A percentile compares a stretch with the other conserved stretches of the same genome.
Evolutionary conservation across 2,888 invertebrate species (phyloP).

Genomic region (Cosmorhoe ocellata): DNA sequence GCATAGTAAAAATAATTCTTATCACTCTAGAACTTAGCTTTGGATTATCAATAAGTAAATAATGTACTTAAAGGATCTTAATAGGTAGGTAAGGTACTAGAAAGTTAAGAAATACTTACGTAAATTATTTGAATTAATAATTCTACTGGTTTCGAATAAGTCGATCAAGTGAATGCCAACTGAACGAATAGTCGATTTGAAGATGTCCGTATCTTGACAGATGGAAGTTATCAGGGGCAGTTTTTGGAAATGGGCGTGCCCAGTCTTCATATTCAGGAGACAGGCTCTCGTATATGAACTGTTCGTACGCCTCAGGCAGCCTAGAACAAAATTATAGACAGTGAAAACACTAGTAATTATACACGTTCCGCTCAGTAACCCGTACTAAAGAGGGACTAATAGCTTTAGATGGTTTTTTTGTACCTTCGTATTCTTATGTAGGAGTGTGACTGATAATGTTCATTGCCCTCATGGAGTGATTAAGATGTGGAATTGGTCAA

Average conservation of each 20-base stretch:
- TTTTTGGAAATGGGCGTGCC: slow-evolving; percentile 89
- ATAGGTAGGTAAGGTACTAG: too few species aligned
- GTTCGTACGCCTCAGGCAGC: slow-evolving; percentile 72
- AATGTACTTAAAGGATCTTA: neutral
- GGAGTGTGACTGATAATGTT: too few species aligned
- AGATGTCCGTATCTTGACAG: slow-evolving; percentile 90
- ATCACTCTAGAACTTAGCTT: slow-evolving; percentile 3
- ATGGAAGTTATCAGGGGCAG: slow-evolving; percentile 85
- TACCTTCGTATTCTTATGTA: too few species aligned
- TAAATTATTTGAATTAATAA: too few species aligned
- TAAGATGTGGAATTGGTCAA: too few species aligned
- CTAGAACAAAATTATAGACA: slow-evolving; percentile 40
- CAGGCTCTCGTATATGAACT: slow-evolving; percentile 69
- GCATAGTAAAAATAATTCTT: neutral
- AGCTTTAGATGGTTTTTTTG: too few species aligned
- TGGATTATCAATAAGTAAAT: slow-evolving; percentile 2
- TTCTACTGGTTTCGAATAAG: slow-evolving; percentile 83
- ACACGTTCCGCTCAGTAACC: too few species aligned
- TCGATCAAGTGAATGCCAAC: slow-evolving; percentile 91
- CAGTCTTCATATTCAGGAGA: slow-evolving; percentile 79
- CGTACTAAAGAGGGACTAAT: too few species aligned
- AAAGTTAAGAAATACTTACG: too few species aligned
- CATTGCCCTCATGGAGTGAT: too few species aligned
- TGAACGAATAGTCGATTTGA: slow-evolving; percentile 91
- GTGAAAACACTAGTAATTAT: too few species aligned